These are phyloP conservation scores for Syngnathus scovelli DNA, from an alignment of 2,113 vertebrate species.

Conservation along the genomic window DNA sequence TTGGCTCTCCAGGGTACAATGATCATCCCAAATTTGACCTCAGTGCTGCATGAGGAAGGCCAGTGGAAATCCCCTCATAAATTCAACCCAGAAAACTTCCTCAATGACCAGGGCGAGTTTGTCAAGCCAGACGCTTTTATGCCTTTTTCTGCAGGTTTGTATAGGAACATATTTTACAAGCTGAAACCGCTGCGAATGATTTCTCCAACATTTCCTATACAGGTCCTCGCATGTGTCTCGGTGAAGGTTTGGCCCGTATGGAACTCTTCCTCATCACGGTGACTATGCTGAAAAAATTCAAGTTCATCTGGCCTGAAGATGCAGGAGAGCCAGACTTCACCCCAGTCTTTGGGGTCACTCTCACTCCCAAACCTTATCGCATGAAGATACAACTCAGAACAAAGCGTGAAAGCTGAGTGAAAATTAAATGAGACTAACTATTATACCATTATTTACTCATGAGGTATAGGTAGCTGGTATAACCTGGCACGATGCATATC, in stretches of 20 bases:
- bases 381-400: constrained; percentile 1
- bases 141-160: constrained; percentile 46
- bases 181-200: not conserved
- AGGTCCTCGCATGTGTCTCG: constrained; percentile 54
- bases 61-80: constrained; percentile 66
- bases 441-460: not conserved
- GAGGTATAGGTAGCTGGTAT: not conserved
- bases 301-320: constrained; percentile 49
- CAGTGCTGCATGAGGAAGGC: constrained; percentile 53
- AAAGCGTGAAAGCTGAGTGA: not conserved
- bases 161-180: not conserved
- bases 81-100: constrained; percentile 69
- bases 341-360: constrained; percentile 30
- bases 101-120: constrained; percentile 58
- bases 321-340: constrained; percentile 41
- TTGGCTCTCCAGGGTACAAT: constrained; percentile 42
- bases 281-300: constrained; percentile 39
- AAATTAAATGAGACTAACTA: not conserved
- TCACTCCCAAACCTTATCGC: constrained; percentile 39
- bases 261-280: constrained; percentile 49
- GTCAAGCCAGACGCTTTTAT: constrained; percentile 64
- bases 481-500: not conserved
- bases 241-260: constrained; percentile 52
- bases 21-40: constrained; percentile 52
- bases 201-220: not conserved